phyloP scores from a whole-genome alignment of 1,140 invertebrate species.

The Drosophila athabasca region DNA sequence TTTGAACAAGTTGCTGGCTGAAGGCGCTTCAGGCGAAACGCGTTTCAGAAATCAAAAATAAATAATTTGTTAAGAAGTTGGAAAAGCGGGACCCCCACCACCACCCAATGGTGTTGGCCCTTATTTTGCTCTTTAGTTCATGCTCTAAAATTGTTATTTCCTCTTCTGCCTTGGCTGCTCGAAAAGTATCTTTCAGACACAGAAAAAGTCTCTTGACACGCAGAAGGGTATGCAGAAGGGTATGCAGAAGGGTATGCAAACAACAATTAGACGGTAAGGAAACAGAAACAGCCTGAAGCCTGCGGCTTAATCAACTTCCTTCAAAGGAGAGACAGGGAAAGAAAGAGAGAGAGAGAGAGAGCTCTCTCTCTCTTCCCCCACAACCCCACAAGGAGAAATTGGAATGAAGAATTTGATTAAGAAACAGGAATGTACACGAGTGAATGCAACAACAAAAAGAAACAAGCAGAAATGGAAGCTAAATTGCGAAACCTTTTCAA shows the following conservation, averaged over 20 bases:
- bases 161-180: too few relatives aligned
- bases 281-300: conserved; percentile 29
- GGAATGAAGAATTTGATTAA: conserved; percentile 28
- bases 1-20: too few relatives aligned
- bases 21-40: conserved; percentile 10
- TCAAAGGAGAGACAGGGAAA: conserved; percentile 7
- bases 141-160: too few relatives aligned
- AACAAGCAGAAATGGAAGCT: too few relatives aligned
- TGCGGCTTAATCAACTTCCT: conserved; percentile 22
- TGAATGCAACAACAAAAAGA: too few relatives aligned
- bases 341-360: too few relatives aligned
- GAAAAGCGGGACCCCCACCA: conserved; percentile 23
- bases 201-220: too few relatives aligned
- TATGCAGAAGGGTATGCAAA: too few relatives aligned
- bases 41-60: conserved; percentile 49
- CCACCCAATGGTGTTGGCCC: conserved; percentile 8
- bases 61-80: conserved; percentile 54
- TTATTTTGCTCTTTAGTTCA: neutral
- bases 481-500: too few relatives aligned
- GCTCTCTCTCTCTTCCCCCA: too few relatives aligned
- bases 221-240: too few relatives aligned
- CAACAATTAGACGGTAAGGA: conserved; percentile 46
- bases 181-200: too few relatives aligned
- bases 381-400: neutral
- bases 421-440: neutral